Percentiles rank a stretch among this genome's conserved stretches.
phyloP scores from a whole-genome alignment of 2,113 vertebrate genomes.

The Syngnathus floridae region DNA sequence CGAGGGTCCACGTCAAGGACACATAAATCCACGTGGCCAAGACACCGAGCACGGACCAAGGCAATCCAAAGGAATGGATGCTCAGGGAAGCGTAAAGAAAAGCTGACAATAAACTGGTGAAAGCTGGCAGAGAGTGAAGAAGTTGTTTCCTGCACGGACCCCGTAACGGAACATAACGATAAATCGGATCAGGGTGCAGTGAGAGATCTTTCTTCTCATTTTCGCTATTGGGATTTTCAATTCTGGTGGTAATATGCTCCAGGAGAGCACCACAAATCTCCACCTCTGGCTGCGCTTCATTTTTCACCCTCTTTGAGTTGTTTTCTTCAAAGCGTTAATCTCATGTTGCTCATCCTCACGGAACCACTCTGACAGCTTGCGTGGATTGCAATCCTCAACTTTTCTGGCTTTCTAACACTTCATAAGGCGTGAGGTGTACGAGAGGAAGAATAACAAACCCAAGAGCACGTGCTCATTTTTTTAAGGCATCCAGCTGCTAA shows the following conservation, averaged over 20 bases:
- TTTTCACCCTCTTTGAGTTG: conserved; percentile 18
- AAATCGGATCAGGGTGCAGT: conserved; percentile 11
- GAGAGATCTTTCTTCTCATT: conserved; percentile 24
- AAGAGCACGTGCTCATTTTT: conserved; percentile 44
- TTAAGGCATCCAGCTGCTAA: conserved; percentile 48
- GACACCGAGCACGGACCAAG: conserved; percentile 41
- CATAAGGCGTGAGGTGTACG: conserved; percentile 26
- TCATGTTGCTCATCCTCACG: neutral
- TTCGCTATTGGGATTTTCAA: conserved; percentile 28
- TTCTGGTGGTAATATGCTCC: conserved; percentile 30
- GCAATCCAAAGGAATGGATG: conserved; percentile 28
- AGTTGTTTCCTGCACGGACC: conserved; percentile 25
- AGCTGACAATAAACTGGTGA: conserved; percentile 8
- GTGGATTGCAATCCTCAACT: conserved; percentile 14
- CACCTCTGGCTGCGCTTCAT: conserved; percentile 16
- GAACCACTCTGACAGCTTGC: conserved; percentile 26
- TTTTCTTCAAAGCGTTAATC: conserved; percentile 7
- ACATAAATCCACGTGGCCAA: conserved; percentile 35
- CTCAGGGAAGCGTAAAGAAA: conserved; percentile 18
- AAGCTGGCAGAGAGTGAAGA: conserved; percentile 17
- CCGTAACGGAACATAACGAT: conserved; percentile 3
- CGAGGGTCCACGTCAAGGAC: conserved; percentile 34
- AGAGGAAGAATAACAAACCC: conserved; percentile 20
- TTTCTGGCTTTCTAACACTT: conserved; percentile 16
- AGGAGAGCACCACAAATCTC: conserved; percentile 44